Base-by-base conservation (phyloP, 30 jellyfish, hydroid and myxozoan genomes). In the Cassiopea andromeda region DNA sequence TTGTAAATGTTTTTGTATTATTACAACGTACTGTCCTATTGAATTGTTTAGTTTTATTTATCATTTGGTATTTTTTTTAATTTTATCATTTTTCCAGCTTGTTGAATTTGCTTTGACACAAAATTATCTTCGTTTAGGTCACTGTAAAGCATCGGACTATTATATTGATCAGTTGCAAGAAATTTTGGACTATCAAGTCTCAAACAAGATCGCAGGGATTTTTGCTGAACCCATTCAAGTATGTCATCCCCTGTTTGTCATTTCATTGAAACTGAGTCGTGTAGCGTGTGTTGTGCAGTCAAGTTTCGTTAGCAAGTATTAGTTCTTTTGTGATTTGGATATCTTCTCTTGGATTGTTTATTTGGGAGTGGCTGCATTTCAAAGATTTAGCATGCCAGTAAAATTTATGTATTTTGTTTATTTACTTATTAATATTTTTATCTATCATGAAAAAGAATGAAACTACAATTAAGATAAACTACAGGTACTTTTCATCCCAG, bases 141-240 rank as follows among this genome's bases (percentile, higher is more conserved):
- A 92, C 69, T 96, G 99, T 92, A 71, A 70, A 46, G 99, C 99
- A 46, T 72, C 93, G 1, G 98, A 89, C 69, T 60, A 48, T 19
- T 96, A 96, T 73, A 78, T 92, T 69, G 94, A 81, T 50, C 98
- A 96, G 47, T 90, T 96, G 83, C 95, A 96, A 61, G 99, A 96
- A 57, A 83, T 84, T 43, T 66, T 96, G 69, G 97, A 92, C 77
- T 92, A 91, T 48, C 89, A 78, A 77, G 93, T 87, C 43, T 91
- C 99, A 3, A 1, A 67, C 9, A 92, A 89, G 67, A 68, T 96
- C 74, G 99, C 99, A 67, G 99, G 97, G 16, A 92, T 92, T 84
- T 88, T 92, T 92, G 99, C 98, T 7, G 99, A 96, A 79, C 99
- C 99, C 4, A 92, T 96, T 75, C 99, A 96, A 88, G 99, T 96